These are phyloP conservation scores for Astropecten irregularis DNA, from an alignment of 53 echinoderm and acorn worm genomes.

Conservation along the genomic window DNA sequence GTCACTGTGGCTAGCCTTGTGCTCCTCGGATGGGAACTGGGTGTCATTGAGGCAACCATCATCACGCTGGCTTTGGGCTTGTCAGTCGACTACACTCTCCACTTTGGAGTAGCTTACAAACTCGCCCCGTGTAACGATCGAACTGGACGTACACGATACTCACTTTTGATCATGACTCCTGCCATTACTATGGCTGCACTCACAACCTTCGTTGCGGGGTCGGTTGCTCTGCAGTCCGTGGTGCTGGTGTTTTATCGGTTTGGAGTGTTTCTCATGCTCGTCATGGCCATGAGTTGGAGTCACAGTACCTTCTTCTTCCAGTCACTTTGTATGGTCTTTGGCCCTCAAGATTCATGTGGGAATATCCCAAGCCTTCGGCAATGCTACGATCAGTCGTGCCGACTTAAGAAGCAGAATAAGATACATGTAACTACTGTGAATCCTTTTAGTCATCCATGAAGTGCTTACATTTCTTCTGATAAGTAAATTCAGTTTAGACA, in stretches of 20 bases:
- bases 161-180: constrained; percentile 60
- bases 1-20: constrained; percentile 77
- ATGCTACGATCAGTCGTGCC: no score
- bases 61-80: constrained; percentile 86
- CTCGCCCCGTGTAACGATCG: constrained; percentile 73
- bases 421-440: no score
- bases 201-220: constrained; percentile 83
- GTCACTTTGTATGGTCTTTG: constrained; percentile 54
- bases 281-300: constrained; percentile 79
- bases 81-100: constrained; percentile 84
- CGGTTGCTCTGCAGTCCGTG: constrained; percentile 62
- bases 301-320: constrained; percentile 84
- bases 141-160: constrained; percentile 52
- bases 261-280: constrained; percentile 72
- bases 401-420: no score
- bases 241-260: constrained; percentile 66
- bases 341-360: constrained; percentile 1
- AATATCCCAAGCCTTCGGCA: background rate
- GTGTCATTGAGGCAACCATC: constrained; percentile 78
- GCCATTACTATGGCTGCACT: constrained; percentile 84
- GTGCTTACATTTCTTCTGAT: no score
- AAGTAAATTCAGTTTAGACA: no score
- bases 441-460: no score
- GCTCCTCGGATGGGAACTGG: constrained; percentile 87
- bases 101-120: constrained; percentile 86